Evolutionary conservation across 2,113 vertebrate genomes (phyloP), one percentile per base, ranked within the genome.

Genomic region (Rostratula benghalensis): DNA sequence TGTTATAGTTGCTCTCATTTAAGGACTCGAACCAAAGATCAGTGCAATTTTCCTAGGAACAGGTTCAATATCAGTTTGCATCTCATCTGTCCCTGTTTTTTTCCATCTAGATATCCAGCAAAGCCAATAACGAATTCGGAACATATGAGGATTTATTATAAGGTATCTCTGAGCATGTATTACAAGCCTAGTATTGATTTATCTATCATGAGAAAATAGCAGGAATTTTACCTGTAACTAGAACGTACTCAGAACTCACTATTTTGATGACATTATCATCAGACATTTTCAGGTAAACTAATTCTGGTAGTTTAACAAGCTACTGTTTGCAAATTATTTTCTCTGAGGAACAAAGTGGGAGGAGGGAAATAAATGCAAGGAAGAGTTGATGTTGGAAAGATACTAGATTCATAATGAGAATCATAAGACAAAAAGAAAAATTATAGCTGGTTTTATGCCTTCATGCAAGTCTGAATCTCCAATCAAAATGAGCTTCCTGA

Each of bases 401-500:
- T 71, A 51, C 21, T 75, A 43, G 68, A 56, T 93, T 88, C 31
- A 9, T 77, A 88, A 90, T 25, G 31, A 94, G 37, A 83, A 41
- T 65, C 70, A 45, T 7, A 48, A 76, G 56, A 78, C 2, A 6
- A 87, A 75, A 71, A 51, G 25, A 41, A 88, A 68, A 15, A 69
- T 94, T 78, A 51, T 46, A 71, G 68, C 64, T 84, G 65, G 22
- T 7, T 78, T 93, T 82, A 59, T 82, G 48, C 53, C 54, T 82
- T 86, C 76, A 24, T 30, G 61, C 67, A 79, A 54, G 43, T 68
- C 74, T n/a, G n/a, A 82, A 28, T 69, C 50, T 93, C 79, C 94
- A 89, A 95, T 94, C 70, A 86, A 83, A 90, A 91, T 15, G 63
- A 27, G n/a, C 59, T 89, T 94, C 67, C 74, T 90, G 68, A 94